phyloP scores from a whole-genome alignment of 2,113 vertebrate species.

The Charadrius vociferus region DNA sequence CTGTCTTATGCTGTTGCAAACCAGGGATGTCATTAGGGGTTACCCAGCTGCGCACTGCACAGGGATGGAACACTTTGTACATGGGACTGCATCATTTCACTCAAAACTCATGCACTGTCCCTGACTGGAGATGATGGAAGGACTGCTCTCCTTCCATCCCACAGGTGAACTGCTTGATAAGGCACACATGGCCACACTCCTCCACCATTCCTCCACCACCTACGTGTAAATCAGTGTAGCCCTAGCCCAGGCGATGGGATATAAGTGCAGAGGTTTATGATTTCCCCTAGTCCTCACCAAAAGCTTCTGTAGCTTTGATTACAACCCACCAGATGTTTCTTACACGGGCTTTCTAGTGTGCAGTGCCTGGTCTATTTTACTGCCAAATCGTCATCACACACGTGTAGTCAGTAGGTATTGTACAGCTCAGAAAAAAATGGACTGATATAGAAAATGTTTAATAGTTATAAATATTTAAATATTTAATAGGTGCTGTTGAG shows the following conservation, averaged over 20 bases:
- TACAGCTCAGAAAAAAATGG: not conserved
- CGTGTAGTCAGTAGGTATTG: not conserved
- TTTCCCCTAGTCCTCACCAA: not conserved
- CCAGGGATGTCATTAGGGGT: not conserved
- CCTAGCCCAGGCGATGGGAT: not conserved
- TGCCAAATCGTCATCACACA: not conserved
- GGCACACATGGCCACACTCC: not conserved
- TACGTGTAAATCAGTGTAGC: not conserved
- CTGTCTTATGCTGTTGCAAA: not conserved
- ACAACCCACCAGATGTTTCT: not conserved
- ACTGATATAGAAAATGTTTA: not conserved
- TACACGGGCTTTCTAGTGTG: not conserved
- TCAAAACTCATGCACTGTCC: fast-evolving
- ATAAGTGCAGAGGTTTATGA: not conserved
- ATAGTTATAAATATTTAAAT: not conserved
- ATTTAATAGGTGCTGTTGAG: not conserved
- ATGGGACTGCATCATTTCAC: not conserved
- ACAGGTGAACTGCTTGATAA: not conserved
- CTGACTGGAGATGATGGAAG: not conserved
- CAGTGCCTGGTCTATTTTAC: not conserved
- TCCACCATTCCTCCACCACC: not conserved
- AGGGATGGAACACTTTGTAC: not conserved
- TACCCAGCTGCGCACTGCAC: not conserved
- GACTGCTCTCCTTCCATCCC: not conserved
- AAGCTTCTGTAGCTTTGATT: not conserved